phyloP scores from a whole-genome alignment of 1,140 invertebrate species.

The Drosophila fuyamai region DNA sequence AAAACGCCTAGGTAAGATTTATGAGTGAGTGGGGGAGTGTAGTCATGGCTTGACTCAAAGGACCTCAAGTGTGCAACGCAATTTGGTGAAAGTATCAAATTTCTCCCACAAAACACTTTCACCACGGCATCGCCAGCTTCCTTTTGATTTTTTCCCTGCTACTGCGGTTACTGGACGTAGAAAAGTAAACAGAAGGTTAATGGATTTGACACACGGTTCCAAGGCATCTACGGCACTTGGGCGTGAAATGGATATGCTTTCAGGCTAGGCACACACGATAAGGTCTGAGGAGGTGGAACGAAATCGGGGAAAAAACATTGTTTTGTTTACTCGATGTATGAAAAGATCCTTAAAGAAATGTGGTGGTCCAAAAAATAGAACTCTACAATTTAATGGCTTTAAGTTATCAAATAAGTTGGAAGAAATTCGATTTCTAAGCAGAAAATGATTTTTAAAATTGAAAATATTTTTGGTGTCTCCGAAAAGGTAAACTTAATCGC shows the following conservation, averaged over 20 bases:
- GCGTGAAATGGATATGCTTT: conserved; percentile 82
- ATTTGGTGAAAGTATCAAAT: conserved; percentile 83
- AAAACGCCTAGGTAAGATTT: conserved; percentile 71
- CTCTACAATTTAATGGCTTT: neutral
- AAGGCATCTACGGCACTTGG: conserved; percentile 66
- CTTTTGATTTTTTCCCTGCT: conserved; percentile 54
- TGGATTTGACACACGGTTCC: conserved; percentile 83
- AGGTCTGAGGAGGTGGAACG: neutral
- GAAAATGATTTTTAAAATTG: neutral
- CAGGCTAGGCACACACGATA: conserved; percentile 64
- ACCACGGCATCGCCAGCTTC: conserved; percentile 16
- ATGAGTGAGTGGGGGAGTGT: conserved; percentile 41
- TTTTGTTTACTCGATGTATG: conserved; percentile 14
- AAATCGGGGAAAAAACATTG: conserved; percentile 23
- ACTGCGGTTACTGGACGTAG: conserved; percentile 63
- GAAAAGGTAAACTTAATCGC: too few species aligned
- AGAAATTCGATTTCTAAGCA: too few species aligned
- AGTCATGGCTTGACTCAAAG: conserved; percentile 43
- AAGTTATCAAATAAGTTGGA: neutral
- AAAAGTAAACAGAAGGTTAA: conserved; percentile 85
- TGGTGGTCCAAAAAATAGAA: neutral
- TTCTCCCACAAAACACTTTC: conserved; percentile 59
- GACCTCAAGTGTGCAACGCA: conserved; percentile 80
- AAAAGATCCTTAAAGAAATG: conserved; percentile 13
- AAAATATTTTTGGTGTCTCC: neutral